phyloP scores from a whole-genome alignment of 1,140 invertebrate species.

The Mylabris phalerata region DNA sequence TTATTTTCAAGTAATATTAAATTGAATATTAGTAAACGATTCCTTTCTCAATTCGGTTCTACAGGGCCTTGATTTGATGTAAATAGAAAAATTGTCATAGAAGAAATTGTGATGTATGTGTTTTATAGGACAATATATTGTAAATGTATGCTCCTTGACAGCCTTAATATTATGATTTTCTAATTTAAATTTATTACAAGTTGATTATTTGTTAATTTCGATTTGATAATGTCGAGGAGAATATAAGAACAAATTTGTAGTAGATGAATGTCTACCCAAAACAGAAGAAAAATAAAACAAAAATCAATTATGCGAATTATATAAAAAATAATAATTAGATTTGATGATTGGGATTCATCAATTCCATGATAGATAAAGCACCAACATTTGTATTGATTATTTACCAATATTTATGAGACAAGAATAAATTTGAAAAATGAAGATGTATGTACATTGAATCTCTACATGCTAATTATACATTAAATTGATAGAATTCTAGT shows the following conservation, averaged over 20 bases:
- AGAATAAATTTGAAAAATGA: too few species aligned
- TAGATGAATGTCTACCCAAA: constrained; percentile 26
- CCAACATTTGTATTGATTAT: constrained; percentile 39
- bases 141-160: constrained; percentile 8
- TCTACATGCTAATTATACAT: constrained; percentile 34
- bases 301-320: constrained; percentile 8
- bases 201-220: too few species aligned
- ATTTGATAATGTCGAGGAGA: neutral
- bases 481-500: constrained; percentile 19
- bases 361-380: constrained; percentile 39
- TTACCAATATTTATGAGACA: too few species aligned
- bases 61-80: constrained; percentile 36
- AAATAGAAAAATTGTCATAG: constrained; percentile 35
- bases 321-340: constrained; percentile 8
- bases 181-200: too few species aligned
- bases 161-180: too few species aligned
- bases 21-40: constrained; percentile 17
- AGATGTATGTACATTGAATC: constrained; percentile 39
- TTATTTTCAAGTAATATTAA: constrained; percentile 7
- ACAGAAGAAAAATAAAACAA: constrained; percentile 6
- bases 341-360: constrained; percentile 8
- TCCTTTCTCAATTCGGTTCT: constrained; percentile 17
- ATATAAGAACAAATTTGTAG: constrained; percentile 13
- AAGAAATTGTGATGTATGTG: constrained; percentile 41
- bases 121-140: constrained; percentile 41